Percentiles rank a stretch among this genome's conserved stretches.
These are phyloP conservation scores for Eulemur rufifrons DNA, from an alignment of 2,113 vertebrate species.

Conservation along the genomic window DNA sequence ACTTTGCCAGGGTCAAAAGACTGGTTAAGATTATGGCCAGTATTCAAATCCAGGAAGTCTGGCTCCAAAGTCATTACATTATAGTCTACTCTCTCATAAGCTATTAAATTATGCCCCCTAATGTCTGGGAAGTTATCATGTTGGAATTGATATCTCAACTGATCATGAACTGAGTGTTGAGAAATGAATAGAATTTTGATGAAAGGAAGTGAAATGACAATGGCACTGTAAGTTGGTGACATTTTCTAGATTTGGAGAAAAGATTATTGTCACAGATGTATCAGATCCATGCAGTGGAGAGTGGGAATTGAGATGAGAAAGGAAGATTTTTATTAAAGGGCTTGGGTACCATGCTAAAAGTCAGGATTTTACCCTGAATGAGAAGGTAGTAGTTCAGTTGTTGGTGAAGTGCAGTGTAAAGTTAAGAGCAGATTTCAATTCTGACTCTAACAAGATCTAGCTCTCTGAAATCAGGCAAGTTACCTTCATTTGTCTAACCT, in stretches of 20 bases:
- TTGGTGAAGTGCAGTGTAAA: neutral
- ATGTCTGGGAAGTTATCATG: neutral
- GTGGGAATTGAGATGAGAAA: neutral
- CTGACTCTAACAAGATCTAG: neutral
- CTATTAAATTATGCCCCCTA: neutral
- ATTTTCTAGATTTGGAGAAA: constrained; percentile 6
- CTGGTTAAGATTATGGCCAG: neutral
- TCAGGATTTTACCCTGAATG: neutral
- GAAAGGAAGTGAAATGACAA: neutral
- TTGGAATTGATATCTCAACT: neutral
- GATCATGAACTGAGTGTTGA: neutral
- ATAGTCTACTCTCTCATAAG: neutral
- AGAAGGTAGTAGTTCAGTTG: neutral
- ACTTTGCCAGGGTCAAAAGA: neutral
- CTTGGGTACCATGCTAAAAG: neutral
- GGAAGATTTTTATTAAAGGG: neutral
- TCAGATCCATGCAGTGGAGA: neutral
- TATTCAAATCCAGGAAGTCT: neutral
- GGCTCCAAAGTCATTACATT: neutral
- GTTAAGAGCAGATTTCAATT: neutral
- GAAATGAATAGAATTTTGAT: constrained; percentile 16
- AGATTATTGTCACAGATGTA: neutral
- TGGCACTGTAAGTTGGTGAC: neutral
- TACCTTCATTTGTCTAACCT: neutral
- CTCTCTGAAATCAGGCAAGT: neutral